Base-by-base conservation (phyloP, 2,113 vertebrate species). In the Cinclus cinclus region DNA sequence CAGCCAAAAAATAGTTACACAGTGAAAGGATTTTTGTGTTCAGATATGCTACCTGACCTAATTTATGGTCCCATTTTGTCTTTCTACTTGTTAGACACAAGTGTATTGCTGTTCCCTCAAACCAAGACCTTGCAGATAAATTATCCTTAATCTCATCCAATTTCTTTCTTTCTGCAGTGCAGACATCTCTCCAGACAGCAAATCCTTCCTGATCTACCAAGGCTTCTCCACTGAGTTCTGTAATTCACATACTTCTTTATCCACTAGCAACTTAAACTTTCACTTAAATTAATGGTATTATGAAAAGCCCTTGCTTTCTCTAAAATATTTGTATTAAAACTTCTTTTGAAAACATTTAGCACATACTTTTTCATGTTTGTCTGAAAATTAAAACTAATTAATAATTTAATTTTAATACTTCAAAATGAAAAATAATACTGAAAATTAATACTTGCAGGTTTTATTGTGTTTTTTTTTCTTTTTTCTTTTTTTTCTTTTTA, bases 161-260 rank as follows among this genome's bases (percentile, higher is more conserved):
- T 68, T 89, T 73, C 19, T 89, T 59, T 81, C 49, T 59, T 28
- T 16, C 52, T 82, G 53, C 65, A 64, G 17, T 46, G 47, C 50
- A 79, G 79, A 89, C 84, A 75, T 71, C 47, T 52, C 73, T 87
- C 55, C 78, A 91, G 87, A 87, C 35, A 89, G 33, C 47, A 92
- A 94, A 95, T 87, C 70, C 77, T 84, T 79, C 60, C 65, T 90
- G 75, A 59, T 62, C 62, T 67, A 78, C 78, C 31, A 92, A 74
- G 37, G 9, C 24, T 89, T 89, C 84, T 84, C 69, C 44, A 19
- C 52, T 5, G 27, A 70, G 20, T 35, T 87, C 56, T 44, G 27
- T 59, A 60, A 89, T 82, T 78, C 87, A 68, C 35, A 71, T 96
- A 87, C 69, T 15, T 91, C 60, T 75, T 58, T 52, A 39, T 60